A percentile compares a stretch with the other conserved stretches of the same genome.
Conservation (phyloP, 2,888 invertebrate species). For the Oegoconia quadripuncta region DNA sequence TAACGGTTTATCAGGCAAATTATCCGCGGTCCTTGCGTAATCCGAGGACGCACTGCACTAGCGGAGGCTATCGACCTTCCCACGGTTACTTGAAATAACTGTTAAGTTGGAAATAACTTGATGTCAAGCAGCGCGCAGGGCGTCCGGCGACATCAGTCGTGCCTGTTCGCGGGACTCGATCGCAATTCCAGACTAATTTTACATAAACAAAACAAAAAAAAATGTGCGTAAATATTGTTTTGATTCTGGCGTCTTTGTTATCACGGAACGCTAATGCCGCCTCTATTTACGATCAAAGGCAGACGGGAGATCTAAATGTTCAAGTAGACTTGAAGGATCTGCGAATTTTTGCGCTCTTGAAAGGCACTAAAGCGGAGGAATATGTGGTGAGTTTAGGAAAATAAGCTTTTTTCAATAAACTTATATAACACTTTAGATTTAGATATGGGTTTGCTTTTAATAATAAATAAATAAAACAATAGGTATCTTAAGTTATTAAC, state of each 20-base stretch:
- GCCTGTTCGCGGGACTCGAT: constrained; percentile 48
- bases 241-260: constrained; percentile 30
- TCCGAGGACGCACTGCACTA: constrained; percentile 56
- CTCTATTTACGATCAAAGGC: constrained; percentile 82
- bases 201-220: constrained; percentile 18
- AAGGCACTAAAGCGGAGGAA: constrained; percentile 79
- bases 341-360: constrained; percentile 84
- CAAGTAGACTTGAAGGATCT: constrained; percentile 89
- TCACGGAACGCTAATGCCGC: constrained; percentile 35
- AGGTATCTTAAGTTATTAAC: too few relatives aligned
- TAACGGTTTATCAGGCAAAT: constrained; percentile 37
- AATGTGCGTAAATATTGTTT: constrained; percentile 19
- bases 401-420: neutral
- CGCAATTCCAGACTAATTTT: constrained; percentile 31
- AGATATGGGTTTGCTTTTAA: neutral
- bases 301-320: constrained; percentile 88
- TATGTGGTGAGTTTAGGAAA: constrained; percentile 70
- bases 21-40: constrained; percentile 59
- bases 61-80: constrained; percentile 75
- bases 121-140: constrained; percentile 54
- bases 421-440: neutral
- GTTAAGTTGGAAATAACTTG: constrained; percentile 75
- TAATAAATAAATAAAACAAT: too few relatives aligned
- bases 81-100: constrained; percentile 72
- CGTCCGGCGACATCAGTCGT: constrained; percentile 47